Conservation (phyloP, 2,888 invertebrate genomes). For the Plebejus anna region DNA sequence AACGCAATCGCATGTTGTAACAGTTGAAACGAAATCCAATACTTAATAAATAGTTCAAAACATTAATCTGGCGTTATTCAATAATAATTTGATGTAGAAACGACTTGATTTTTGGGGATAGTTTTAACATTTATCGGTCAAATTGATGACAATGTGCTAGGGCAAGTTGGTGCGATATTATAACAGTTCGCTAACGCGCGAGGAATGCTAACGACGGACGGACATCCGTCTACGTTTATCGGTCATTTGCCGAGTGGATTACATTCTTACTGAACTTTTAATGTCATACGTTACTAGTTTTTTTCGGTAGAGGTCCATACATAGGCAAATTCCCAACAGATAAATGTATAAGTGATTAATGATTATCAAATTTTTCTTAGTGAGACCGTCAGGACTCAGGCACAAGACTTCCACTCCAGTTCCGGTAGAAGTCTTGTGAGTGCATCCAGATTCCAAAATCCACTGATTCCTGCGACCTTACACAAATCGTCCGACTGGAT, state of each 20-base stretch:
- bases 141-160: not conserved
- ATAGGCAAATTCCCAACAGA: not conserved
- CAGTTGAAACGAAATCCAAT: not conserved
- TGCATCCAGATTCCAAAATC: not conserved
- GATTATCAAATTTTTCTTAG: too few species aligned
- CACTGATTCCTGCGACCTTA: not conserved
- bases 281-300: not conserved
- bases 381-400: too few species aligned
- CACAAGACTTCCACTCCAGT: too few species aligned
- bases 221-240: slow-evolving; percentile 18
- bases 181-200: slow-evolving; percentile 13
- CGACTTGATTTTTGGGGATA: too few species aligned
- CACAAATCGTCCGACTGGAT: not conserved
- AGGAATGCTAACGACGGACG: slow-evolving; percentile 12
- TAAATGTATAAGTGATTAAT: not conserved
- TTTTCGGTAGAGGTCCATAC: not conserved
- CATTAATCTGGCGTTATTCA: too few species aligned
- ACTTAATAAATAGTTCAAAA: not conserved
- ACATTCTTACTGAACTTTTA: not conserved
- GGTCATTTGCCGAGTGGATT: not conserved
- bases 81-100: too few species aligned
- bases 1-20: slow-evolving; percentile 16
- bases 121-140: not conserved
- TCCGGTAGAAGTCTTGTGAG: too few species aligned
- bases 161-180: not conserved